A percentile compares a stretch with the other conserved stretches of the same genome.
Conservation (phyloP, 2,888 invertebrate species). For the Coenonympha arcania region DNA sequence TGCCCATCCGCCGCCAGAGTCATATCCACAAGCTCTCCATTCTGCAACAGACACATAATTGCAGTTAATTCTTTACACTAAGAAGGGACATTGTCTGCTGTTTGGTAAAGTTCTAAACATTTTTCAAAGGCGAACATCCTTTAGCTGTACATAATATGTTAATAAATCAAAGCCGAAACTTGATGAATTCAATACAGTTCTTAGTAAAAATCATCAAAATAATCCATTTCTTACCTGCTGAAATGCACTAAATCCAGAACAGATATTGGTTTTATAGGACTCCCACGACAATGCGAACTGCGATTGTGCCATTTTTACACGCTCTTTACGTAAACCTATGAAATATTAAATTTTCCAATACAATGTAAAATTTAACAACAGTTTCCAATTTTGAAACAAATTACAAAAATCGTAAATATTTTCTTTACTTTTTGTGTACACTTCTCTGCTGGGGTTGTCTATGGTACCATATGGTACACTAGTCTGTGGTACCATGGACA, state of each 20-base stretch:
- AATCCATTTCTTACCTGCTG: slow-evolving; percentile 51
- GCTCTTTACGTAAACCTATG: background rate
- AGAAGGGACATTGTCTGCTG: background rate
- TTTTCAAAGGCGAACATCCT: too few species aligned
- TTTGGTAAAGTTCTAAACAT: too few species aligned
- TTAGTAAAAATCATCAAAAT: background rate
- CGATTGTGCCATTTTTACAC: slow-evolving; percentile 53
- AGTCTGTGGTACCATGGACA: too few species aligned
- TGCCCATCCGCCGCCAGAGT: slow-evolving; percentile 66
- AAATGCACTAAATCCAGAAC: slow-evolving; percentile 57
- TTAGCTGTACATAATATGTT: too few species aligned
- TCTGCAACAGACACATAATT: slow-evolving; percentile 40
- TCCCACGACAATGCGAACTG: slow-evolving; percentile 63
- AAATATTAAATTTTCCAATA: too few species aligned
- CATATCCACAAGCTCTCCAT: slow-evolving; percentile 69
- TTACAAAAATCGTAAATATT: too few species aligned
- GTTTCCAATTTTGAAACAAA: too few species aligned
- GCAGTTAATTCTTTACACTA: background rate
- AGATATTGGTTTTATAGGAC: slow-evolving; percentile 56
- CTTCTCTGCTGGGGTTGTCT: too few species aligned
- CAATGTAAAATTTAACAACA: background rate
- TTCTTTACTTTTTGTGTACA: too few species aligned
- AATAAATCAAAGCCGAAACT: too few species aligned
- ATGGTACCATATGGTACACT: too few species aligned
- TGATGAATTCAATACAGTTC: background rate